Conservation (phyloP, 2,113 vertebrate species). For the Camelus dromedarius region DNA sequence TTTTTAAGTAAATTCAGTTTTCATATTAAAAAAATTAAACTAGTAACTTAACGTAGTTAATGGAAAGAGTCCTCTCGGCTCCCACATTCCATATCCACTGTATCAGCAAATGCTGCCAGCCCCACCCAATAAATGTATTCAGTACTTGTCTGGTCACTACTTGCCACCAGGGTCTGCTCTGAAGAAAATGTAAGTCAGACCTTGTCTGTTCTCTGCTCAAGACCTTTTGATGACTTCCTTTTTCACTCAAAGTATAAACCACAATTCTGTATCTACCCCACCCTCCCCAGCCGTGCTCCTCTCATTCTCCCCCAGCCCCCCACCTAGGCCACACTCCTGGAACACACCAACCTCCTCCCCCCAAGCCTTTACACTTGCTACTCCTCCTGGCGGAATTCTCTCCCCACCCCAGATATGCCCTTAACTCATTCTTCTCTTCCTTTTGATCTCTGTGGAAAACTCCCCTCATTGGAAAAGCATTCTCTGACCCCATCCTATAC, state of each 20-base stretch:
- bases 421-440: background rate
- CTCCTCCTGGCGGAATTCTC: background rate
- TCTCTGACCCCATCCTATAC: background rate
- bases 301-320: too few relatives aligned
- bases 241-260: background rate
- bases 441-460: background rate
- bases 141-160: background rate
- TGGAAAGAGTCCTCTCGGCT: background rate
- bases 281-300: too few relatives aligned
- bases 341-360: background rate
- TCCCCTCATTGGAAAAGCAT: background rate
- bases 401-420: background rate
- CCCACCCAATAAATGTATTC: background rate
- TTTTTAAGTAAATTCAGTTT: background rate
- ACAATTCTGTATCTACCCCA: background rate
- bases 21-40: slow-evolving; percentile 2
- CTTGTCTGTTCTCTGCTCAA: background rate
- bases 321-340: background rate
- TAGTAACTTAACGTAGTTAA: background rate
- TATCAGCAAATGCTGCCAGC: background rate
- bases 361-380: background rate
- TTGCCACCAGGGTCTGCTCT: background rate
- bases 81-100: background rate
- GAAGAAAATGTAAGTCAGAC: background rate
- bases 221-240: background rate